Conservation (phyloP, 2,797 vertebrate genomes). For the Semotilus atromaculatus region DNA sequence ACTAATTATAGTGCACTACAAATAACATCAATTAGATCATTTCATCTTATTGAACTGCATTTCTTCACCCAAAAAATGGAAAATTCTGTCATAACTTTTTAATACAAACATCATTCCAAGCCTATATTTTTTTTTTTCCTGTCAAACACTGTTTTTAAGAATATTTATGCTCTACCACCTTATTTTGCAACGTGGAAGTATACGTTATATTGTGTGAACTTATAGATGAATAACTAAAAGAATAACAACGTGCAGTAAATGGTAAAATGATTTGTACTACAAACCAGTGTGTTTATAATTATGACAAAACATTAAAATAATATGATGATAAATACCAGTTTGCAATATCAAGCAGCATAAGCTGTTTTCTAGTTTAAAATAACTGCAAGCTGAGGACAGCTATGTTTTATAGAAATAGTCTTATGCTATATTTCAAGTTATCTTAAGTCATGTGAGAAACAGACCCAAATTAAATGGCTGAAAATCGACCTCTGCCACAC, state of each 20-base stretch:
- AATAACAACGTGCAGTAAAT: background rate
- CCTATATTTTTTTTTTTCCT: background rate
- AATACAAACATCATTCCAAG: background rate
- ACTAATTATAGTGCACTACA: background rate
- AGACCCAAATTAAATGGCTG: background rate
- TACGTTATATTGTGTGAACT: background rate
- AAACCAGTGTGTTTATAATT: too few relatives aligned
- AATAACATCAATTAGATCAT: background rate
- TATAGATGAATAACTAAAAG: background rate
- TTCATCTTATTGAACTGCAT: background rate
- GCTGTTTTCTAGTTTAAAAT: background rate
- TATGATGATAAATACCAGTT: too few relatives aligned
- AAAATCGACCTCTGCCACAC: background rate
- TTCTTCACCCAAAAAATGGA: background rate
- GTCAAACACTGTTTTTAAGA: background rate
- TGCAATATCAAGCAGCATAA: background rate
- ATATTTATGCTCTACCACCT: background rate
- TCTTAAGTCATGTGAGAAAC: background rate
- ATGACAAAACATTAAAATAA: too few relatives aligned
- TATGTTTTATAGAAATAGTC: background rate
- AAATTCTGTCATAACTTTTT: background rate
- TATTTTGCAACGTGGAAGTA: background rate
- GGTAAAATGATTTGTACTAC: too few relatives aligned
- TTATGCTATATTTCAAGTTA: background rate
- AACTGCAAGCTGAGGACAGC: background rate